phyloP scores from a whole-genome alignment of 2,113 vertebrate genomes.

The Plectropomus leopardus region DNA sequence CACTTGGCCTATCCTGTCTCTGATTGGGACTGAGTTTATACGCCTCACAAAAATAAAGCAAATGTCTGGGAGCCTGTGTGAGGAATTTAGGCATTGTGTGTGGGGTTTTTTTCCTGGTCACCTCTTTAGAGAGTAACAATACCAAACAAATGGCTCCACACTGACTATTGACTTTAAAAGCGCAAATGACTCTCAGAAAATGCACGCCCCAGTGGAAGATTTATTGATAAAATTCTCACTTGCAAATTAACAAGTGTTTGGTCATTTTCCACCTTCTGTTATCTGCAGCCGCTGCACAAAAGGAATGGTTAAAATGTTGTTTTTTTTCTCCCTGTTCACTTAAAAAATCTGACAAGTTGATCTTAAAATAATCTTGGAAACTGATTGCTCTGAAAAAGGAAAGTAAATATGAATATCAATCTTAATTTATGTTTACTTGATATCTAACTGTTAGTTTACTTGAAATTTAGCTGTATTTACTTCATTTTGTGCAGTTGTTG shows the following conservation, averaged over 20 bases:
- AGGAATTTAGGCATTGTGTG: constrained; percentile 55
- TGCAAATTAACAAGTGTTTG: constrained; percentile 3
- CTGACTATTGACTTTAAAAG: constrained; percentile 57
- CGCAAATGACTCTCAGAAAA: constrained; percentile 14
- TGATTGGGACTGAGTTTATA: constrained; percentile 59
- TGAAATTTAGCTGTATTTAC: no score
- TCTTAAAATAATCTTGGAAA: no score
- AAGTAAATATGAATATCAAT: no score
- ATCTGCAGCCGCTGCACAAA: background rate
- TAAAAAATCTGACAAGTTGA: no score
- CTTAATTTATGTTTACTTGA: no score
- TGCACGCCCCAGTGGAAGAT: background rate
- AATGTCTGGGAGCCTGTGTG: constrained; percentile 32
- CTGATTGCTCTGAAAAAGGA: no score
- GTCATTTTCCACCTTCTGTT: background rate
- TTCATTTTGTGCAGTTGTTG: no score
- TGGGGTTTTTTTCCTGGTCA: constrained; percentile 5
- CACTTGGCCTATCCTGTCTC: constrained; percentile 51
- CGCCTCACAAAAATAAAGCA: constrained; percentile 42
- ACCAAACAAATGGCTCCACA: constrained; percentile 54
- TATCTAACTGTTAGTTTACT: no score
- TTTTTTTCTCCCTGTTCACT: background rate
- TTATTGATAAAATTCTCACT: background rate
- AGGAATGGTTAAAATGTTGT: background rate
- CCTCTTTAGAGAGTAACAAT: constrained; percentile 46